Evolutionary conservation across 2,888 invertebrate genomes (phyloP).

Genomic region (Cataglyphis livida): DNA sequence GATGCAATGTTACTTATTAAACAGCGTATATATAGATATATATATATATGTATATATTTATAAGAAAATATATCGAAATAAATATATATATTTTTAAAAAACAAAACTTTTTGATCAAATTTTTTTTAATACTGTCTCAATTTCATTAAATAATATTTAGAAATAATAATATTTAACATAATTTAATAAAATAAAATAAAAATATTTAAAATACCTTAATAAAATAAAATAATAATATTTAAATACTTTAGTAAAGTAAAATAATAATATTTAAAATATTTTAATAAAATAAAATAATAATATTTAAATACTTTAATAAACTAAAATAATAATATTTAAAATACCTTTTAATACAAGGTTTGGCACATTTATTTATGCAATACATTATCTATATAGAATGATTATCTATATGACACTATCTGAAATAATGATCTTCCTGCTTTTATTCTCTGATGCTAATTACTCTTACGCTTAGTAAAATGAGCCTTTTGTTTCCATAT

Average conservation of each 20-base stretch:
- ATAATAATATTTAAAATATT: background rate
- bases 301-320: too few species aligned
- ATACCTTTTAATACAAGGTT: background rate
- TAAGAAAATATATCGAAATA: too few species aligned
- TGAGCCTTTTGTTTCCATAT: slow-evolving; percentile 7
- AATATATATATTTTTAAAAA: background rate
- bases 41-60: too few species aligned
- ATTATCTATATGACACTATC: background rate
- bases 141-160: background rate
- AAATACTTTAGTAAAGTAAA: background rate
- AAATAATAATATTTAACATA: background rate
- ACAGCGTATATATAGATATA: background rate
- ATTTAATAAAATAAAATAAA: too few species aligned
- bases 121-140: background rate
- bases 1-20: background rate
- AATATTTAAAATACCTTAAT: too few species aligned
- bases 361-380: background rate
- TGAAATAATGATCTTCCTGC: background rate
- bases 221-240: background rate
- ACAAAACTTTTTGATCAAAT: background rate
- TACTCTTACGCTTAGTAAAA: slow-evolving; percentile 14
- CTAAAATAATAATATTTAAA: background rate
- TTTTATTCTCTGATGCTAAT: slow-evolving; percentile 6
- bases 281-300: too few species aligned
- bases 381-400: background rate